phyloP scores from a whole-genome alignment of 2,113 vertebrate species.

The Clarias batrachus region DNA sequence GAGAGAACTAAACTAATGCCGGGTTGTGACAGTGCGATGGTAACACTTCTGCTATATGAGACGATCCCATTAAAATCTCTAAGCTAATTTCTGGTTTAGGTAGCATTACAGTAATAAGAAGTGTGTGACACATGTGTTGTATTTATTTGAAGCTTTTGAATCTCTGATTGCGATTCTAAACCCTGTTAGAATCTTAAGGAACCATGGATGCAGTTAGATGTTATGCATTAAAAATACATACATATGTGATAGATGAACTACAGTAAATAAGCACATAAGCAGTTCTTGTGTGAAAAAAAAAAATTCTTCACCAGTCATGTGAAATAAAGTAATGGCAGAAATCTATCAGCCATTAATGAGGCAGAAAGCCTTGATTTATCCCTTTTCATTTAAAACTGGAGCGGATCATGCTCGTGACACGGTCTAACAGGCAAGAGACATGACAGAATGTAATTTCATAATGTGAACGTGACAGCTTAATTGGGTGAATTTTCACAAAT shows the following conservation, averaged over 20 bases:
- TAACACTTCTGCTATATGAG: not conserved
- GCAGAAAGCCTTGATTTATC: constrained; percentile 52
- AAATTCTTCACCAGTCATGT: constrained; percentile 3
- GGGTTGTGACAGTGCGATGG: not conserved
- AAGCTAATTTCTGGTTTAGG: too few relatives aligned
- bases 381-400: constrained; percentile 41
- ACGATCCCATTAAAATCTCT: not conserved
- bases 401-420: constrained; percentile 48
- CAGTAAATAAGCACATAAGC: too few relatives aligned
- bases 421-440: constrained; percentile 39
- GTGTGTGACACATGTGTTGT: too few relatives aligned
- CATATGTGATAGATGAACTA: too few relatives aligned
- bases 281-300: constrained; percentile 5
- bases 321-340: constrained; percentile 35
- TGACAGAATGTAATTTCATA: constrained; percentile 60
- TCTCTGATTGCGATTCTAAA: too few relatives aligned
- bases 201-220: too few relatives aligned
- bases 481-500: constrained; percentile 55
- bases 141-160: too few relatives aligned
- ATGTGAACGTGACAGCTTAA: constrained; percentile 60
- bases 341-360: constrained; percentile 47
- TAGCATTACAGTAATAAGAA: too few relatives aligned
- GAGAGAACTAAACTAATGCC: not conserved
- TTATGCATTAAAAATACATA: too few relatives aligned
- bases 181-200: too few relatives aligned